Conservation (phyloP, 2,888 invertebrate genomes). For the Amblyjoppa proteus region DNA sequence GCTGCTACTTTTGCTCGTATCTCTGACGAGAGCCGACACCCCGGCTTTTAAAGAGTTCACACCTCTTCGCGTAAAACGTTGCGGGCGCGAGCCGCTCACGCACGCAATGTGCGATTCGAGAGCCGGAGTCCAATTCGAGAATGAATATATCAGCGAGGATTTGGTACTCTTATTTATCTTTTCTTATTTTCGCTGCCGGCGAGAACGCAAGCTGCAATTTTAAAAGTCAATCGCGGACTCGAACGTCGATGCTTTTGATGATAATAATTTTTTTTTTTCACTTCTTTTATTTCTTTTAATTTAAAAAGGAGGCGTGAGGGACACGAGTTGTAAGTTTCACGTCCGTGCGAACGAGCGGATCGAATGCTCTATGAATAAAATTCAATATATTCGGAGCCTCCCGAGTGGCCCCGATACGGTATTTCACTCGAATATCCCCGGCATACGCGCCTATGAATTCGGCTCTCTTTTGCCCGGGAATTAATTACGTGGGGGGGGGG, state of each 20-base stretch:
- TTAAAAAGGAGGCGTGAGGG: slow-evolving; percentile 29
- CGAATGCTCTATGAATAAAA: slow-evolving; percentile 65
- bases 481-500: slow-evolving; percentile 61
- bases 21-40: slow-evolving; percentile 68
- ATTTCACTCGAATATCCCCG: slow-evolving; percentile 20
- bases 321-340: slow-evolving; percentile 43
- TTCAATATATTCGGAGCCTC: slow-evolving; percentile 62
- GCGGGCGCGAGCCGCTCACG: slow-evolving; percentile 9
- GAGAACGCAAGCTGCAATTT: background rate
- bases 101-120: slow-evolving; percentile 39
- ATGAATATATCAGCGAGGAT: slow-evolving; percentile 21
- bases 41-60: slow-evolving; percentile 81
- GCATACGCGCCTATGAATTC: slow-evolving; percentile 39
- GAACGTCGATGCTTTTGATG: background rate
- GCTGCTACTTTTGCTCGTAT: slow-evolving; percentile 49
- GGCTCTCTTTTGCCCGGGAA: slow-evolving; percentile 63
- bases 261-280: background rate
- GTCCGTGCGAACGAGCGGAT: slow-evolving; percentile 60
- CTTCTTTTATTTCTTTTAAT: slow-evolving; percentile 29
- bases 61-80: slow-evolving; percentile 73
- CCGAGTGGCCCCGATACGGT: slow-evolving; percentile 19
- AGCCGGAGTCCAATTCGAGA: slow-evolving; percentile 11
- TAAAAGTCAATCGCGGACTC: background rate
- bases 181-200: background rate
- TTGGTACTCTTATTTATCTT: background rate